Base-by-base conservation (phyloP, 1,140 invertebrate genomes). In the Melanaphis sacchari region DNA sequence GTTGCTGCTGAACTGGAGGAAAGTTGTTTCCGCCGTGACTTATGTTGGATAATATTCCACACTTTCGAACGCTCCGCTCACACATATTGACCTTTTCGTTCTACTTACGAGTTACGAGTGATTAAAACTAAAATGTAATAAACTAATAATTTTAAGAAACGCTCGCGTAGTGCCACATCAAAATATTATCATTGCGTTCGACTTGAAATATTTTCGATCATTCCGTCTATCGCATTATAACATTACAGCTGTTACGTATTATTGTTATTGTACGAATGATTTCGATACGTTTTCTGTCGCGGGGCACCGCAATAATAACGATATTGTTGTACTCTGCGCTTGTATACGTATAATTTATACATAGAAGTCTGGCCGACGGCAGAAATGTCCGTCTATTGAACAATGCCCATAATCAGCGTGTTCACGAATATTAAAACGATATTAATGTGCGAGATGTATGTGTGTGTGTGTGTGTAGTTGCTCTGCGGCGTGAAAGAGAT, bases 11-110 rank as follows among this genome's bases (percentile, higher is more conserved):
- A 36, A 87, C 82, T 38, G 31, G 85, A 52, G 43, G n/a, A 49
- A 88, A 88, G 87, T 88, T 52, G 87, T 88, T 88, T 88, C 87
- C 43, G n/a, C n/a, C 87, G 46, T 88, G 87, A 49, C 87, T 88
- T 46, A 46, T 52, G 87, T 88, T 36, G 43, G n/a, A 88, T 52
- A 52, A 88, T 49, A 88, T 49, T 36, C n/a, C 11, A 49, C 36
- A 40, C 87, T 88, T 88, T 88, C 87, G 31, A 88, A 88, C 41
- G 9, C 40, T 7, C 54, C 49, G 18, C 15, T 76, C 66, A n/a
- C n/a, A 40, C 81, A 36, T 82, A 24, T 36, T 84, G 38, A 84
- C 43, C 43, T 88, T 88, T 88, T 24, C 87, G 43, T 52, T 88
- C 87, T 46, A 49, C 31, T 24, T 49, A 88, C 31, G 24, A n/a